A percentile compares a stretch with the other conserved stretches of the same genome.
Conservation (phyloP, 2,113 vertebrate genomes). For the Eolophus roseicapilla region DNA sequence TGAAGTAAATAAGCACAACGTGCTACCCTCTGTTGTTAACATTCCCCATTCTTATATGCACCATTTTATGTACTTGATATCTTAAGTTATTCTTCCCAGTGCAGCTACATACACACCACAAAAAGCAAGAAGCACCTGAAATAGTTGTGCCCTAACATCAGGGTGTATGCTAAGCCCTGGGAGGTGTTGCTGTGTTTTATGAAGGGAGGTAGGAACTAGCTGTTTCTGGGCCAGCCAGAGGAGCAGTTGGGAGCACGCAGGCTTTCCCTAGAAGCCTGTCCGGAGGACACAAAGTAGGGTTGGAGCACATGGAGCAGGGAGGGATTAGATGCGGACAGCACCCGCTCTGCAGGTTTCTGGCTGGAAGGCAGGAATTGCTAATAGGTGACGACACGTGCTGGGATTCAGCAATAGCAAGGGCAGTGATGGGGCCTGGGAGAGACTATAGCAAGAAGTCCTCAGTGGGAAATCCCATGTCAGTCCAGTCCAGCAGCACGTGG, state of each 20-base stretch:
- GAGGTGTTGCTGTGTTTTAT: background rate
- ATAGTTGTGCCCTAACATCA: background rate
- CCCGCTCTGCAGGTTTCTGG: background rate
- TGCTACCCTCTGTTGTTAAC: no score
- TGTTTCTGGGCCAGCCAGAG: background rate
- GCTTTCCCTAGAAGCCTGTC: background rate
- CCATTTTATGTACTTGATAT: background rate
- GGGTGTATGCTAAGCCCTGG: background rate
- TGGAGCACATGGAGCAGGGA: background rate
- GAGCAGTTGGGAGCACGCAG: fast-evolving
- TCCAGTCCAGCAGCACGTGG: background rate
- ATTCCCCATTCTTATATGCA: fast-evolving
- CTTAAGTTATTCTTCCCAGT: background rate
- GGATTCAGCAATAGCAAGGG: background rate
- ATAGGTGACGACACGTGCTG: background rate
- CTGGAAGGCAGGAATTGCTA: background rate
- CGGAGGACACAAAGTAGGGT: background rate
- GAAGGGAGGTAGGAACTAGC: background rate
- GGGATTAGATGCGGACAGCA: background rate
- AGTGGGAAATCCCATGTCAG: background rate
- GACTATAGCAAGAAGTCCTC: fast-evolving
- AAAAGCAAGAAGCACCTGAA: background rate
- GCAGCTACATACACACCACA: background rate
- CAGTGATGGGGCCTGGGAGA: fast-evolving
- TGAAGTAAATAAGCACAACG: background rate